Evolutionary conservation across 2,113 vertebrate species (phyloP).

Genomic region (Eira barbara): DNA sequence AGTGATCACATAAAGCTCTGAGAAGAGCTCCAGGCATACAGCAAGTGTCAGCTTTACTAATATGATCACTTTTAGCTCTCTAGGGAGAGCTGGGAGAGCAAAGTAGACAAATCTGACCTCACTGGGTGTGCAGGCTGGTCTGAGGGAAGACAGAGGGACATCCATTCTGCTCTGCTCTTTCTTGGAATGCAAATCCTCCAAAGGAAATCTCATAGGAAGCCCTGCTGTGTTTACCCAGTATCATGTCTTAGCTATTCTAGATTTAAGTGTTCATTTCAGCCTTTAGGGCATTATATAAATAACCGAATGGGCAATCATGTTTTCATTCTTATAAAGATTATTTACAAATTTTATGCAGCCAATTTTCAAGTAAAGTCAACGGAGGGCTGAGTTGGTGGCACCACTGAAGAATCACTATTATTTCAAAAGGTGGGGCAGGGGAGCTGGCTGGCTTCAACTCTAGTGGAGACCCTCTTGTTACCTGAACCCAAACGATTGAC

Average conservation of each 20-base stretch:
- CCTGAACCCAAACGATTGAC: not conserved
- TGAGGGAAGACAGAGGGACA: not conserved
- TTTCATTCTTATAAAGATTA: not conserved
- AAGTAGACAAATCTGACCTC: not conserved
- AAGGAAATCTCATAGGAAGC: not conserved
- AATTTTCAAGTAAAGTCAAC: not conserved
- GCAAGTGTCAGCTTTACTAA: not conserved
- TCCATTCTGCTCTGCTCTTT: not conserved
- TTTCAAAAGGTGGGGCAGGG: not conserved
- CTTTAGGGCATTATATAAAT: not conserved
- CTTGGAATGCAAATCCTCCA: not conserved
- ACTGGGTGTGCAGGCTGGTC: not conserved
- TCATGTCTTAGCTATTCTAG: not conserved
- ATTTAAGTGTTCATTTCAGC: not conserved
- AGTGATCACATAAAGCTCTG: rapidly evolving
- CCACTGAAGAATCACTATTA: not conserved
- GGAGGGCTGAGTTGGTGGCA: not conserved
- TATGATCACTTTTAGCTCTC: not conserved
- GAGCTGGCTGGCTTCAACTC: not conserved
- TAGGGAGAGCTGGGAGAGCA: not conserved
- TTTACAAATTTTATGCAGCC: not conserved
- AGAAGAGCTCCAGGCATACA: rapidly evolving
- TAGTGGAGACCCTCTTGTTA: not conserved
- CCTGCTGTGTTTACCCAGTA: not conserved
- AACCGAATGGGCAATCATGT: not conserved